Base-by-base conservation (phyloP, 2,888 invertebrate species). In the Malthinus flaveolus region DNA sequence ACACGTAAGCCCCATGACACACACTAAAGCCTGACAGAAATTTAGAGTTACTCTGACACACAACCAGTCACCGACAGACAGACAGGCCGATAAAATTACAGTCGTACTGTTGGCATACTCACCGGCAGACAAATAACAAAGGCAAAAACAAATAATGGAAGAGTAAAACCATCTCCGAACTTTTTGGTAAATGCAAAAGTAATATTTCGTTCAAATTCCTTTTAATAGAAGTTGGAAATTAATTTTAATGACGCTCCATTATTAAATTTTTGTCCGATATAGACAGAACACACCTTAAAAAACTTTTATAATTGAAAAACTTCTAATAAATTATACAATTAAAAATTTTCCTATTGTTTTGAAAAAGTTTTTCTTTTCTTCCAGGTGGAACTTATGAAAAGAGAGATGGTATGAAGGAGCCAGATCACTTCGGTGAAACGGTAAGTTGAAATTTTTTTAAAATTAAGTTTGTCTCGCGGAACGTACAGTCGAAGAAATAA, bases 391-490 rank as follows among this genome's bases (percentile, higher is more conserved):
- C 85, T 81, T 83, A 82, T 81, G 82, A 84, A 79, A 84, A 84
- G 85, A 87, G 88, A 87, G 85, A 89, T 89, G 89, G 88, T 88
- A 89, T 89, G 89, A 89, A 89, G 89, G 89, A 89, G 85, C 89
- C 89, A 83, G 89, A 88, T 84, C 86, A 87, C 82, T 87, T 88
- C 82, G 87, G 87, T 84, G 89, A 89, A 85, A 85, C 87, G 88
- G 89, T 89, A 82, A 82, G 88, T 84, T 32, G 11, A 2, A 23
- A 34, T 13, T 33, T 34, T 15, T 47, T 11, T 32, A 32, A 47
- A 11, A 47, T 32, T 10, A 23, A 46, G 32, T 12, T 42, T 42
- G 9, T 42, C n/a, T 42, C n/a, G 9, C 5, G 5, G n/a, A n/a
- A n/a, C n/a, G n/a, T n/a, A n/a, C n/a, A n/a, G n/a, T n/a, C n/a